Evolutionary conservation across 2,113 vertebrate species (phyloP).

Genomic region (Mugil cephalus): DNA sequence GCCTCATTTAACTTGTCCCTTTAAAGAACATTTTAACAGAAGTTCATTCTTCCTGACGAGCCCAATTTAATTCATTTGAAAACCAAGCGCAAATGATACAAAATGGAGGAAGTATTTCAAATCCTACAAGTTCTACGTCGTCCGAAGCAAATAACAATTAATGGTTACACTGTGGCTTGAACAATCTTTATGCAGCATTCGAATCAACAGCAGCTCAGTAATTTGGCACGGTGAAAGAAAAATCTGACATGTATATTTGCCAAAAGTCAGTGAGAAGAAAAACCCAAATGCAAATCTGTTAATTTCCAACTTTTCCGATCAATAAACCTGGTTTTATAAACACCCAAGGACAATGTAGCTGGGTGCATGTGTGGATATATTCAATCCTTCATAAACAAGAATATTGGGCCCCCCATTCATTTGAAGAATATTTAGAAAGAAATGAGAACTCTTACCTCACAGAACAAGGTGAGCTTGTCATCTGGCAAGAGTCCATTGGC

Average conservation of each 20-base stretch:
- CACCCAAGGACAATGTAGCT: neutral
- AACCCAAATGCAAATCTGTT: neutral
- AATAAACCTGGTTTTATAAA: neutral
- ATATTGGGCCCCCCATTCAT: neutral
- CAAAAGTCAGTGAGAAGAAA: neutral
- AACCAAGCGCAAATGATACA: conserved; percentile 83
- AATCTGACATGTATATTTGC: neutral
- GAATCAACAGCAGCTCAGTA: neutral
- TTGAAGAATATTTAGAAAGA: neutral
- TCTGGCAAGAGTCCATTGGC: conserved; percentile 97
- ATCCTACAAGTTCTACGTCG: conserved; percentile 82
- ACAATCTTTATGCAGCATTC: neutral
- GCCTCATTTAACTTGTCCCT: conserved; percentile 84
- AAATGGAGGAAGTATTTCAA: conserved; percentile 78
- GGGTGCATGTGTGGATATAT: neutral
- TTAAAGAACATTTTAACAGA: conserved; percentile 85
- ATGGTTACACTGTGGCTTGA: neutral
- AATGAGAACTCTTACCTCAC: conserved; percentile 88
- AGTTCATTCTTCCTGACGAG: conserved; percentile 79
- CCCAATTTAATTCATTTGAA: conserved; percentile 85
- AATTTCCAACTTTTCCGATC: neutral
- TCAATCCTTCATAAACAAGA: neutral
- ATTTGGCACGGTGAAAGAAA: neutral
- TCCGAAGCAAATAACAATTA: conserved; percentile 45
- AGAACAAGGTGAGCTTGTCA: conserved; percentile 98